Evolutionary conservation across 2,888 invertebrate species (phyloP).

Genomic region (Gerris lacustris): DNA sequence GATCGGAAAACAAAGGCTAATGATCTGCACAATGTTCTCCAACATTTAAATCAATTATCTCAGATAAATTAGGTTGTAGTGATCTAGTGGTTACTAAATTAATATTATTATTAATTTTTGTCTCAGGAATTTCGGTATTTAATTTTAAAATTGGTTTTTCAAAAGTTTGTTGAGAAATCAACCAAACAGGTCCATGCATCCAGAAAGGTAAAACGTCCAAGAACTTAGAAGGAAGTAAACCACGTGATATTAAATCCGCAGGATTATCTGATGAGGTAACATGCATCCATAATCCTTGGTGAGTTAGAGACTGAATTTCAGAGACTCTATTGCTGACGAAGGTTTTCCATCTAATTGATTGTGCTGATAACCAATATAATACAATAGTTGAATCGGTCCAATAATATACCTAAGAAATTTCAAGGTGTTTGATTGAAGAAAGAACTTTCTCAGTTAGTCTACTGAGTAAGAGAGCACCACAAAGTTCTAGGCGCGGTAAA

Average conservation of each 20-base stretch:
- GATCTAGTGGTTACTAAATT: background rate
- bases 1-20: background rate
- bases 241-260: too few species aligned
- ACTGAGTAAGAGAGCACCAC: too few species aligned
- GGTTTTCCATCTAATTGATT: too few species aligned
- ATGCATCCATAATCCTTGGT: too few species aligned
- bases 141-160: too few species aligned
- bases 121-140: background rate
- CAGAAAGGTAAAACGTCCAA: background rate
- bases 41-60: background rate
- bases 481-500: background rate
- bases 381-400: constrained; percentile 13
- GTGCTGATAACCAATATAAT: constrained; percentile 3
- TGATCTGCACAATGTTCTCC: background rate
- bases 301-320: background rate
- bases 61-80: background rate
- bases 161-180: background rate
- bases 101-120: background rate
- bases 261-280: too few species aligned
- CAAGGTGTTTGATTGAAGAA: too few species aligned
- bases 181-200: background rate
- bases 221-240: too few species aligned
- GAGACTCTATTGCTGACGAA: background rate
- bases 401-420: background rate
- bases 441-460: too few species aligned